Percentiles rank a stretch among this genome's conserved stretches.
phyloP scores from a whole-genome alignment of 2,113 vertebrate genomes.

The Onychorhynchus coronatus region DNA sequence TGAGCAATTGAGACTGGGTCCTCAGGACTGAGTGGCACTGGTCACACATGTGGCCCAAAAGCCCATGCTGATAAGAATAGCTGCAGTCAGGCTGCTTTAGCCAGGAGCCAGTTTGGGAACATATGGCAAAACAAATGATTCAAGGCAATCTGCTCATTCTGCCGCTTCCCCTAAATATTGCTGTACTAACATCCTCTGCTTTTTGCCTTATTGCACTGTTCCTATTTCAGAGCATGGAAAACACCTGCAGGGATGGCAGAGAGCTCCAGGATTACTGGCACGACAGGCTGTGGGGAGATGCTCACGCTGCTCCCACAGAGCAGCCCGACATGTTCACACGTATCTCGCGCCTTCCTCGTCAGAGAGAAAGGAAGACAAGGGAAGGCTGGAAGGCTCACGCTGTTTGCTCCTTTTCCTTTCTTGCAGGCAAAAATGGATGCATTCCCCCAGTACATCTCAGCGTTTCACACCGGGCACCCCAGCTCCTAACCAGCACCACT shows the following conservation, averaged over 20 bases:
- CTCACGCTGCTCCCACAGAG: neutral
- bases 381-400: neutral
- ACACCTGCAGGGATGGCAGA: constrained; percentile 23
- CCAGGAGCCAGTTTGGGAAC: constrained; percentile 9
- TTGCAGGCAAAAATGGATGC: neutral
- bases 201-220: neutral
- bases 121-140: constrained; percentile 53
- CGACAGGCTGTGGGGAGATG: neutral
- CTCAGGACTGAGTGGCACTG: neutral
- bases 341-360: neutral
- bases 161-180: constrained; percentile 42
- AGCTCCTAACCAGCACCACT: neutral
- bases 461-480: neutral
- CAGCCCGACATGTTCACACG: neutral
- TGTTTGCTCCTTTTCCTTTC: neutral
- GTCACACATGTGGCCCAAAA: neutral
- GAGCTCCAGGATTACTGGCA: neutral
- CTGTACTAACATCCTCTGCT: constrained; percentile 39
- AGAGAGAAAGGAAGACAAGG: neutral
- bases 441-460: neutral
- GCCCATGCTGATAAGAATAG: neutral
- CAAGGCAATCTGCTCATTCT: constrained; percentile 57
- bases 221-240: constrained; percentile 30
- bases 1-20: neutral
- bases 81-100: constrained; percentile 1